Conservation (phyloP, 2,797 vertebrate genomes). For the Furcifer pardalis region DNA sequence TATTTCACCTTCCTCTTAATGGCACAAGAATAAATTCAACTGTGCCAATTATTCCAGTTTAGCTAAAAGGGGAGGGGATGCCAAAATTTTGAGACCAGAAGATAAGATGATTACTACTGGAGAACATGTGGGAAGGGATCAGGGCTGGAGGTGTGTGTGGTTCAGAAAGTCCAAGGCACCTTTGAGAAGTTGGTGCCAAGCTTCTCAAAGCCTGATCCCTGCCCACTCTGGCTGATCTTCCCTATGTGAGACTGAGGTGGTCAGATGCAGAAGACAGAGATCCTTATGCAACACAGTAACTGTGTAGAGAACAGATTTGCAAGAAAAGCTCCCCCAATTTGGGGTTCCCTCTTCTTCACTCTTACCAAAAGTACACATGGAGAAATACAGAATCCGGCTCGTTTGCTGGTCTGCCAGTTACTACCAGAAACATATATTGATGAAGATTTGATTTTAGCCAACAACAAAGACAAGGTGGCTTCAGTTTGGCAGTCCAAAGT, state of each 20-base stretch:
- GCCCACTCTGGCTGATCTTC: neutral
- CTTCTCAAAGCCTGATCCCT: too few species aligned
- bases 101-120: neutral
- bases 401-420: too few species aligned
- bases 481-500: too few species aligned
- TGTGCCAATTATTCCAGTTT: conserved; percentile 2
- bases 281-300: too few species aligned
- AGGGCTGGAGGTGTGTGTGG: neutral
- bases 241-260: too few species aligned
- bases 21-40: neutral
- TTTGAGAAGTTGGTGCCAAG: neutral
- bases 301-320: neutral
- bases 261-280: too few species aligned
- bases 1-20: neutral
- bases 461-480: too few species aligned
- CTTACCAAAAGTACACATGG: neutral
- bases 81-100: neutral
- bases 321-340: neutral
- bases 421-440: too few species aligned
- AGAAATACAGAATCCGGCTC: too few species aligned
- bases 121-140: neutral
- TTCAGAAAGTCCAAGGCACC: neutral
- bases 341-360: neutral
- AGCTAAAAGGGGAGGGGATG: neutral
- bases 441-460: too few species aligned